Evolutionary conservation across 2,797 vertebrate genomes (phyloP), one percentile per base, ranked within the genome.

Genomic region (Microchirus variegatus): DNA sequence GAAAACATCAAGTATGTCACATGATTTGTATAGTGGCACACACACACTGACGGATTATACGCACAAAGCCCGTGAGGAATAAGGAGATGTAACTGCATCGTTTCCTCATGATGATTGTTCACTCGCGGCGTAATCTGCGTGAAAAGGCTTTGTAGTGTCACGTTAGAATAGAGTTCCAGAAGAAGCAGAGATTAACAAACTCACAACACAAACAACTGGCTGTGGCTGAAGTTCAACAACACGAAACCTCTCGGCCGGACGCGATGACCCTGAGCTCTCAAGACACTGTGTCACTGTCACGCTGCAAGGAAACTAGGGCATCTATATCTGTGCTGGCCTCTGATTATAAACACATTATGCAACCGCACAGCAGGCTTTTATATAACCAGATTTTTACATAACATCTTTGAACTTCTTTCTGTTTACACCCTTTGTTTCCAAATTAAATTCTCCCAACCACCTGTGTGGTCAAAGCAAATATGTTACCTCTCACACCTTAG

Each of bases 311-410:
- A 92, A 92, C 47, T 90, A 82, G 92, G 89, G 74, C 90, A 89
- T 89, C 89, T 93, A 91, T 91, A 93, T 92, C 81, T 68, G 85
- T 84, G 78, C 86, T 66, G 70, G 53, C 74, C 59, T 80, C 81
- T 83, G 88, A 91, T 92, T 91, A 89, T 87, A 75, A 89, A 78
- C 50, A 58, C 71, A 91, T 94, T 94, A 92, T 66, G 86, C 85
- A 93, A 93, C 80, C 9, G 50, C 83, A 78, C 80, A 87, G 85
- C 72, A 65, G 45, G 81, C 66, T 87, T 87, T 93, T 93, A 90
- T 80, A 78, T 92, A 94, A 84, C 69, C 61, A 8, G 74, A 31
- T 73, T 74, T 74, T 91, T 91, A 85, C 80, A 74, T 87, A 91
- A 53, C 54, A 67, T 70, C 68, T 51, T 11, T 59, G 74, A 73